These are phyloP conservation scores for Lepilemur ruficaudatus DNA, from an alignment of 2,797 vertebrate genomes.

Conservation along the genomic window DNA sequence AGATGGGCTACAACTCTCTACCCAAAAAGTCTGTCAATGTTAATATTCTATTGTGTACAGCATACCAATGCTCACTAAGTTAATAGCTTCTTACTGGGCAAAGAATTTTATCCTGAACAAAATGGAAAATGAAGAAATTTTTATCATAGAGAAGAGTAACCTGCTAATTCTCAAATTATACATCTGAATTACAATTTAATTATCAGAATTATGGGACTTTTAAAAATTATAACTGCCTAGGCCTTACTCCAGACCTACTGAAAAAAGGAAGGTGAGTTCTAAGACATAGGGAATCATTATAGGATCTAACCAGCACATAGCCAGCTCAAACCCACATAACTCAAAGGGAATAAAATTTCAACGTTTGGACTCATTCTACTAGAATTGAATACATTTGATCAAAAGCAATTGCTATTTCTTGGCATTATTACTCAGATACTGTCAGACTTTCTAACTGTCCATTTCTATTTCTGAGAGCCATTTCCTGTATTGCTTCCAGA, in stretches of 20 bases:
- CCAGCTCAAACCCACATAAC: neutral
- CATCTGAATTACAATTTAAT: neutral
- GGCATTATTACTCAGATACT: neutral
- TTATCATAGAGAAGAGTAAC: neutral
- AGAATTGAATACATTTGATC: neutral
- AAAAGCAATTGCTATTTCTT: neutral
- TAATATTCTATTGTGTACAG: neutral
- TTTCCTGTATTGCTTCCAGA: neutral
- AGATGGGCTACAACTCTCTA: neutral
- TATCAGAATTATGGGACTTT: neutral
- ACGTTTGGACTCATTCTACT: neutral
- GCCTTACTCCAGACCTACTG: neutral
- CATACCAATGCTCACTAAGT: neutral
- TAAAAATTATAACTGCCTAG: neutral
- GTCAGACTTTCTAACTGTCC: neutral
- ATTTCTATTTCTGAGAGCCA: neutral
- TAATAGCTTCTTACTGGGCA: neutral
- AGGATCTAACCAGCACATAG: neutral
- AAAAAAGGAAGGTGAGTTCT: constrained; percentile 1
- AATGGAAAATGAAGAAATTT: neutral
- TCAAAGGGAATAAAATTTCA: neutral
- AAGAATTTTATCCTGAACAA: neutral
- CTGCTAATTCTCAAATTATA: neutral
- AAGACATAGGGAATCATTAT: neutral
- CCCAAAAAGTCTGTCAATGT: neutral